Evolutionary conservation across 2,113 vertebrate species (phyloP), one percentile per base, ranked within the genome.

Genomic region (Delphinapterus leucas): DNA sequence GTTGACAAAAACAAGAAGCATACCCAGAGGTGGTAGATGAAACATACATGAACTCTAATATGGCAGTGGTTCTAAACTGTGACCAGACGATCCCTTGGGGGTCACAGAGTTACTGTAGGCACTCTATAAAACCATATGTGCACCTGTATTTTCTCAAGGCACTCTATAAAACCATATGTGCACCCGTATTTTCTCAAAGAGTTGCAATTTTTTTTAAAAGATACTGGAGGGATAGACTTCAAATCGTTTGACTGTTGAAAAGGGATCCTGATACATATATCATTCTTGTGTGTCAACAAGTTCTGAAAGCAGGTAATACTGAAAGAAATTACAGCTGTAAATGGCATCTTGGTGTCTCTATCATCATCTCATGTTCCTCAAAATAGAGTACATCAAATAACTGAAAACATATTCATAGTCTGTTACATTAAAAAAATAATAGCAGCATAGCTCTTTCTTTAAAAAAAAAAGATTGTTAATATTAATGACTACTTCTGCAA

Each of bases 291-390:
- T 70, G 74, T 33, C 17, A 26, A 55, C 10, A 71, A 87, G 20
- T 93, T 76, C 61, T 53, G 47, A 96, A 90, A 90, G 23, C 28
- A 96, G 6, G 74, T 23, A 77, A 76, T 82, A 82, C 38, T 93
- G 70, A 87, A 93, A 82, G 47, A 71, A 21, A 36, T 85, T 76
- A 55, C 4, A 96, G 36, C 20, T 89, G 38, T 63, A 71, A 95
- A 68, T 71, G 17, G 73, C 28, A 74, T 70, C 60, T 55, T 92
- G 10, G 86, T 77, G 74, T 82, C 15, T 89, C 9, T 82, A 94
- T 77, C 44, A 85, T 68, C 20, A 92, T 11, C 31, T 4, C 65
- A n/a, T 31, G 14, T 20, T 90, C 55, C 23, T 97, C 41, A 76
- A 82, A 89, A 74, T 71, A 63, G 7, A 86, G 23, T 73, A 82